Base-by-base conservation (phyloP, 2,113 vertebrate species). In the Albula goreensis region DNA sequence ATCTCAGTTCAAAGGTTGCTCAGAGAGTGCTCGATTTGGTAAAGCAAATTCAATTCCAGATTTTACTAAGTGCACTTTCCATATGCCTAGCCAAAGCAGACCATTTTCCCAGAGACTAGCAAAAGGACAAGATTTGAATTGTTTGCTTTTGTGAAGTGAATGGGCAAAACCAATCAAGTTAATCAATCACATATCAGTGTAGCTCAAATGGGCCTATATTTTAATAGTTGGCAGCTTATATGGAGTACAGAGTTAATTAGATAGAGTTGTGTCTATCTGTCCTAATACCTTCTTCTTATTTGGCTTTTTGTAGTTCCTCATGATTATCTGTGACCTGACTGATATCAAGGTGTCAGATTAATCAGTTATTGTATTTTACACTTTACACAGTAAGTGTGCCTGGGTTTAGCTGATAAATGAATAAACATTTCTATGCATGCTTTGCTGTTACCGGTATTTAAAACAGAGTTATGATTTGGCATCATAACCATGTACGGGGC, bases 81-180 rank as follows among this genome's bases (percentile, higher is more conserved):
- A 50, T 83, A 80, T 83, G 74, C 70, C 56, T 17, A 15, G 53
- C 56, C 53, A 80, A 85, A 81, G 19, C 78, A 85, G 81, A 85
- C 81, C 12, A 22, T 56, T 49, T 48, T 22, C 31, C 50, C 74
- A 10, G 74, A 53, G 49, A 19, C 66, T 60, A 63, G 52, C n/a
- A 22, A 82, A 78, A 85, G 52, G 25, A 5, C 9, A 2, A 53
- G 12, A 92, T 91, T 90, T 91, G 87, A 91, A 90, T 91, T 82
- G 50, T 82, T 49, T 85, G 57, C 89, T 86, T 41, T 85, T 84
- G 81, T 87, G 63, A 90, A 86, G 84, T 86, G 88, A 91, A 88
- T 22, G 52, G 49, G 25, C n/a, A 7, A 74, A 74, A 74, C 6
- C 81, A 81, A 87, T 86, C 79, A 78, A 89, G 84, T 84, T 48